Percentiles rank a stretch among this genome's conserved stretches.
Evolutionary conservation across 2,888 invertebrate species (phyloP).

Genomic region (Halictus quadricinctus): DNA sequence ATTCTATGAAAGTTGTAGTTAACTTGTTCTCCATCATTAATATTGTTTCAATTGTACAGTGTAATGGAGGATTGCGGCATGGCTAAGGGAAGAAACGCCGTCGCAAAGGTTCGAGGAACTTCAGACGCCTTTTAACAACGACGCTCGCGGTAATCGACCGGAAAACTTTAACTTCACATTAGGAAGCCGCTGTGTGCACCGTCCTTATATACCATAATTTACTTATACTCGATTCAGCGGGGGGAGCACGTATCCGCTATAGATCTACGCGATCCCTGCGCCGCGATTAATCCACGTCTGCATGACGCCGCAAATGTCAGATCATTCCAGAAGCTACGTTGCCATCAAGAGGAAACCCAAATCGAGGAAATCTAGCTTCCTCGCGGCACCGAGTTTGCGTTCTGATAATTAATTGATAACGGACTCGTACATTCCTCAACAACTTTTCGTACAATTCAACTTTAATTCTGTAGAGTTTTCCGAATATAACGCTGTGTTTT

Average conservation of each 20-base stretch:
- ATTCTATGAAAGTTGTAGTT: no score
- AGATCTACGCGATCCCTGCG: background rate
- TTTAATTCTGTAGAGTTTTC: no score
- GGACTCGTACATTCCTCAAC: no score
- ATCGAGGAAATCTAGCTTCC: background rate
- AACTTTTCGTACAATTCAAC: no score
- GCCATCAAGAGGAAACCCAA: background rate
- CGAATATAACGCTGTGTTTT: no score
- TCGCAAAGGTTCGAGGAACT: conserved; percentile 13
- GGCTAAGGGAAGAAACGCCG: background rate
- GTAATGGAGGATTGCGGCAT: background rate
- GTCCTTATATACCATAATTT: conserved; percentile 58
- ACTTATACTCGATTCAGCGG: conserved; percentile 63
- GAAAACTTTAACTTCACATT: conserved; percentile 31
- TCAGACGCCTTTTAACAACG: background rate
- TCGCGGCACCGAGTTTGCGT: background rate
- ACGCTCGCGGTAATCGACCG: conserved; percentile 30
- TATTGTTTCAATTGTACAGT: background rate
- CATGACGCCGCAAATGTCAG: background rate
- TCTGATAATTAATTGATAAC: no score
- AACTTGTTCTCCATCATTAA: no score
- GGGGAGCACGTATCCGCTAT: background rate
- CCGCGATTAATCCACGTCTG: background rate
- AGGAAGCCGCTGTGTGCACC: conserved; percentile 66
- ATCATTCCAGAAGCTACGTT: background rate